Evolutionary conservation across 2,888 invertebrate species (phyloP).

Genomic region (Amphimallon solstitiale): DNA sequence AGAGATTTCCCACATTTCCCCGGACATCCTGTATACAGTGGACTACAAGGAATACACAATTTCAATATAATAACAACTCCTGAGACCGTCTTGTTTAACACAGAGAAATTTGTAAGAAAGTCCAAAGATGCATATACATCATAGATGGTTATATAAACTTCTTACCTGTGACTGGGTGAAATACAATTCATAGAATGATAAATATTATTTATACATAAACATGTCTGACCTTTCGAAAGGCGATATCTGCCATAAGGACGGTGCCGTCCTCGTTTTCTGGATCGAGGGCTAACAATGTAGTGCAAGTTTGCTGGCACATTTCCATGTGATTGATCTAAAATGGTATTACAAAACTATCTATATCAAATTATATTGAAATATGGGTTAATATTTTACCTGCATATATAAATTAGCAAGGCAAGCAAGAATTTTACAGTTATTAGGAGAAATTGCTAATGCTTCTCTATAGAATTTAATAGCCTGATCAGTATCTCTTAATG

Average conservation of each 20-base stretch:
- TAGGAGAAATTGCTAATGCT: slow-evolving; percentile 81
- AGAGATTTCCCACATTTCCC: too few species aligned
- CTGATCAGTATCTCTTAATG: slow-evolving; percentile 75
- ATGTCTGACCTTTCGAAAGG: slow-evolving; percentile 78
- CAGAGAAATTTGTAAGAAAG: too few species aligned
- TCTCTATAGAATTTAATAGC: slow-evolving; percentile 88
- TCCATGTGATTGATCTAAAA: slow-evolving; percentile 83
- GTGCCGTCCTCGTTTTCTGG: slow-evolving; percentile 92
- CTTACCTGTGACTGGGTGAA: too few species aligned
- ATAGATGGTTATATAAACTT: too few species aligned
- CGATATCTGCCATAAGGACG: slow-evolving; percentile 96
- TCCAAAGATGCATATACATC: too few species aligned
- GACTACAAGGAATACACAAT: too few species aligned
- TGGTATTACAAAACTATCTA: too few species aligned
- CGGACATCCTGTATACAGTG: too few species aligned
- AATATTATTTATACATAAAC: background rate
- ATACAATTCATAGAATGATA: too few species aligned
- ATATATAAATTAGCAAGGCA: slow-evolving; percentile 83
- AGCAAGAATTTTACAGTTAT: slow-evolving; percentile 77
- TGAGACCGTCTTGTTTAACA: too few species aligned
- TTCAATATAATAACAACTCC: too few species aligned
- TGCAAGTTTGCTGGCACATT: slow-evolving; percentile 87
- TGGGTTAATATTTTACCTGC: slow-evolving; percentile 67
- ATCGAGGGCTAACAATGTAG: slow-evolving; percentile 82
- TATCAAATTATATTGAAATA: background rate